Evolutionary conservation across 2,888 invertebrate species (phyloP).

Genomic region (Nineta flava): DNA sequence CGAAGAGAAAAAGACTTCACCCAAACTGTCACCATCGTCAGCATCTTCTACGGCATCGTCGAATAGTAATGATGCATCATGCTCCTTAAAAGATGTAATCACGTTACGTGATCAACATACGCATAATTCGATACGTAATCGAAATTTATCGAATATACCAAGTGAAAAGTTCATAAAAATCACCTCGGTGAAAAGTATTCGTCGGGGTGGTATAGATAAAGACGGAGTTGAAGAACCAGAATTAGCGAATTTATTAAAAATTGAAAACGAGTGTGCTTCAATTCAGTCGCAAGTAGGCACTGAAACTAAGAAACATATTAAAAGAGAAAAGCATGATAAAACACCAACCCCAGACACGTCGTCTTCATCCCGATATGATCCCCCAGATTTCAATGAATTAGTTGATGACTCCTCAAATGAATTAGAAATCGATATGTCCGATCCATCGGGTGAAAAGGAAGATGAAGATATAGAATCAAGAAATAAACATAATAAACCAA

Average conservation of each 20-base stretch:
- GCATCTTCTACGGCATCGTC: slow-evolving; percentile 41
- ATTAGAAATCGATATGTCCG: slow-evolving; percentile 64
- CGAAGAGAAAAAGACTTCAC: slow-evolving; percentile 58
- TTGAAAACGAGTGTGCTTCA: slow-evolving; percentile 32
- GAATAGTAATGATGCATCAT: slow-evolving; percentile 38
- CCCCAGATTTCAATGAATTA: slow-evolving; percentile 58
- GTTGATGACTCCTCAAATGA: slow-evolving; percentile 67
- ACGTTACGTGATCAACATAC: slow-evolving; percentile 29
- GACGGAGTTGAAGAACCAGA: slow-evolving; percentile 10
- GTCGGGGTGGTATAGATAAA: not conserved
- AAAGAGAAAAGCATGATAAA: slow-evolving; percentile 23
- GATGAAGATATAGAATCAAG: slow-evolving; percentile 37
- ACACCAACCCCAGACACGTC: slow-evolving; percentile 19
- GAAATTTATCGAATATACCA: slow-evolving; percentile 8
- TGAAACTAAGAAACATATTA: slow-evolving; percentile 13
- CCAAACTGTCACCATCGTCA: slow-evolving; percentile 42
- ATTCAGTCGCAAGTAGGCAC: slow-evolving; percentile 28
- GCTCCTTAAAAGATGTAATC: slow-evolving; percentile 49
- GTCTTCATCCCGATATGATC: slow-evolving; percentile 44
- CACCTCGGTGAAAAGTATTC: not conserved
- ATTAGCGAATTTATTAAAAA: slow-evolving; percentile 25
- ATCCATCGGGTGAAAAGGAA: slow-evolving; percentile 46
- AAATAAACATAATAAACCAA: slow-evolving; percentile 32
- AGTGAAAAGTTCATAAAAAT: slow-evolving; percentile 13
- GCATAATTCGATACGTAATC: not conserved